Percentiles rank a stretch among this genome's conserved stretches.
These are phyloP conservation scores for Phania funesta DNA, from an alignment of 2,888 invertebrate genomes.

Conservation along the genomic window DNA sequence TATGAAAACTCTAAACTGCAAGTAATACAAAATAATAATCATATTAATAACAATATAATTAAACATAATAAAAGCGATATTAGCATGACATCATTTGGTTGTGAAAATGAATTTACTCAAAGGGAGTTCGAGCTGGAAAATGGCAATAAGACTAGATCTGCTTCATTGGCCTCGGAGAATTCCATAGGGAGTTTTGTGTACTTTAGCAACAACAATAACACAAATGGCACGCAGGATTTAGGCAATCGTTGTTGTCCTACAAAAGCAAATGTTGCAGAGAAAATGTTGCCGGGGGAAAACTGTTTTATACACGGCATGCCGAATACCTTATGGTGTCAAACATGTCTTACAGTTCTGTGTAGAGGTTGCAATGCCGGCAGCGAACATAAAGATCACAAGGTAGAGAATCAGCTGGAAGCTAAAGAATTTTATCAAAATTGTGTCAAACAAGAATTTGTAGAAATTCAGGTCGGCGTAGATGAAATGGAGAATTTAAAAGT, in stretches of 20 bases:
- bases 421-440: slow-evolving; percentile 85
- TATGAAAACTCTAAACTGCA: slow-evolving; percentile 38
- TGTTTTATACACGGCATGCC: slow-evolving; percentile 88
- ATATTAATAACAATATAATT: background rate
- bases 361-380: slow-evolving; percentile 85
- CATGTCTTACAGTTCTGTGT: slow-evolving; percentile 84
- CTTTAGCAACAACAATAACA: slow-evolving; percentile 55
- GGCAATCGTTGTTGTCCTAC: slow-evolving; percentile 21
- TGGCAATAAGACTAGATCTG: slow-evolving; percentile 40
- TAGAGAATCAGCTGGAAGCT: slow-evolving; percentile 85
- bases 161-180: slow-evolving; percentile 56
- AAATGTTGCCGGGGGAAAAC: slow-evolving; percentile 81
- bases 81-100: slow-evolving; percentile 39
- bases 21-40: slow-evolving; percentile 10
- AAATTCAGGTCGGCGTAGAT: slow-evolving; percentile 85
- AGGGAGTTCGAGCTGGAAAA: slow-evolving; percentile 23
- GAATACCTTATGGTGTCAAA: slow-evolving; percentile 86
- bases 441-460: slow-evolving; percentile 85
- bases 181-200: slow-evolving; percentile 45
- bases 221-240: slow-evolving; percentile 37
- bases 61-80: slow-evolving; percentile 32
- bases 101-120: slow-evolving; percentile 41
- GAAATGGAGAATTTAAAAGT: slow-evolving; percentile 86
- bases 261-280: slow-evolving; percentile 63
- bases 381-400: slow-evolving; percentile 85